Conservation (phyloP, 2,797 vertebrate species). For the Malurus leucopterus region DNA sequence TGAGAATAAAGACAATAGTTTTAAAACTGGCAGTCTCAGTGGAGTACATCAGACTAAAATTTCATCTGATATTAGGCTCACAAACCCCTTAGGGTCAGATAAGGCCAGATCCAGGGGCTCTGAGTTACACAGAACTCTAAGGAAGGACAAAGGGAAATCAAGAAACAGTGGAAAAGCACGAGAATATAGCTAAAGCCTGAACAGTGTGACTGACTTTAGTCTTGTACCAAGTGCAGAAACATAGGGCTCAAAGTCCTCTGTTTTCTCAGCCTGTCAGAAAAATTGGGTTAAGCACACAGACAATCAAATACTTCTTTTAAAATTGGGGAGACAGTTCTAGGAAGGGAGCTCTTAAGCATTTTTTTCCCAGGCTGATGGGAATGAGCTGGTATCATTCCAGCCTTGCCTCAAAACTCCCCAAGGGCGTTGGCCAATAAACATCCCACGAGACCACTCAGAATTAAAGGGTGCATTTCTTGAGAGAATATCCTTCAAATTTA, state of each 20-base stretch:
- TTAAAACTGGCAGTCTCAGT: not conserved
- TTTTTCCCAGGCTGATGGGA: not conserved
- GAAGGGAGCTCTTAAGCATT: not conserved
- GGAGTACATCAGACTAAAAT: not conserved
- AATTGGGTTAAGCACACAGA: not conserved
- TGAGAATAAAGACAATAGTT: not conserved
- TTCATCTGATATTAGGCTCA: not conserved
- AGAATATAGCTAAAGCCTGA: not conserved
- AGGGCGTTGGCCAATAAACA: not conserved
- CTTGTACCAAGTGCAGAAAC: not conserved
- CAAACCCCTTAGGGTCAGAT: not conserved
- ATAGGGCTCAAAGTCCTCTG: not conserved
- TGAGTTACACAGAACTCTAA: not conserved
- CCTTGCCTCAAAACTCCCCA: not conserved
- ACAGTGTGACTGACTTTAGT: not conserved
- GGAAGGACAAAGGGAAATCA: not conserved
- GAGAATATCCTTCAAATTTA: not conserved
- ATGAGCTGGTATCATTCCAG: not conserved
- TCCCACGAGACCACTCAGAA: not conserved
- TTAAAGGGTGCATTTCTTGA: not conserved
- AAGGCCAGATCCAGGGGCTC: not conserved
- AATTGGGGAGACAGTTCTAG: not conserved
- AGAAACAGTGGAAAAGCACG: not conserved
- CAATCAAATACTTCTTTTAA: not conserved
- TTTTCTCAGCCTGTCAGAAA: not conserved